Evolutionary conservation across 1,140 invertebrate genomes (phyloP), one percentile per base, ranked within the genome.

Genomic region (Vollenhovia emeryi): DNA sequence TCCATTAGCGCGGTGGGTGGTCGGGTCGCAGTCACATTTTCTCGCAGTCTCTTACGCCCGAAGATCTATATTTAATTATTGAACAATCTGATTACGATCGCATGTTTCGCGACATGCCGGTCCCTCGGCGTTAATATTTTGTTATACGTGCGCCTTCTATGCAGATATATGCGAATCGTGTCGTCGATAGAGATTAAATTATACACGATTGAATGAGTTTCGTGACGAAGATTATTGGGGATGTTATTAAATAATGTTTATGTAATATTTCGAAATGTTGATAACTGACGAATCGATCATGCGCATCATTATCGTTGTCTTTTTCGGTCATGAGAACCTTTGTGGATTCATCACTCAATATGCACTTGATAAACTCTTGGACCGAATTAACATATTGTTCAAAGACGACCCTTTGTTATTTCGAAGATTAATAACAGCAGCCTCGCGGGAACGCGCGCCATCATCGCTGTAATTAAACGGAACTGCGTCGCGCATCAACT

Each of bases 131-230:
- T 13, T 13, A 36, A 68, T 73, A 73, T 45, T 57, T 80, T 30
- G 13, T 73, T 43, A 80, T 18, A 15, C 6, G 6, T 30, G 24
- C 9, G 15, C 36, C 18, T 43, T 43, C 57, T 43, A 27, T 24
- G 21, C 36, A 80, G 69, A 80, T 80, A 40, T 79, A 80, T 57
- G 40, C 50, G 15, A 50, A 69, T 52, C n/a, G n/a, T n/a, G n/a
- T n/a, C n/a, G n/a, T n/a, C n/a, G n/a, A n/a, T n/a, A n/a, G 24
- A 82, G 24, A 82, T 71, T 59, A 73, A 82, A 82, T 82, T 57
- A 73, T 73, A 40, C 33, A 55, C 36, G 52, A 45, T 71, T 15
- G 36, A 82, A 57, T 57, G 52, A 57, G 9, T 57, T 68, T 57
- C 2, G 40, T 73, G 36, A 33, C 40, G 27, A 43, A 82, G 40